Evolutionary conservation across 2,888 invertebrate species (phyloP), one percentile per base, ranked within the genome.

Genomic region (Allophyes oxyacanthae): DNA sequence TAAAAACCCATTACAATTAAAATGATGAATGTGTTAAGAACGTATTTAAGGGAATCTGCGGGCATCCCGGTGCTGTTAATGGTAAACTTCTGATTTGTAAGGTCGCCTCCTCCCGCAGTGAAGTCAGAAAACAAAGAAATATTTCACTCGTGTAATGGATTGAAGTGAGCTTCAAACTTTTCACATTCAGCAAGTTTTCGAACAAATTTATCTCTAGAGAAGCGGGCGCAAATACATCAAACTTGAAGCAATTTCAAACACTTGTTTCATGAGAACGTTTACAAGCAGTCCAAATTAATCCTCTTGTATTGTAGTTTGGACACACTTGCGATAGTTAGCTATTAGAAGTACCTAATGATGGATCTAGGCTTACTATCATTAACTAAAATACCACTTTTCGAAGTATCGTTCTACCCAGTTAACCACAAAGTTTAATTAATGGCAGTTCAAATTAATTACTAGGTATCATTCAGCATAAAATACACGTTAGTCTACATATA

Each of bases 141-240:
- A 94, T 94, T 92, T 94, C 90, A 93, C 88, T 90, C 89, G 88
- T 89, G 91, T 93, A 93, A 94, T 94, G 92, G 93, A 94, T 93
- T 92, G 94, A 92, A 94, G 92, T 92, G 88, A 90, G 90, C 90
- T 91, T 86, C 87, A 89, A 94, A 94, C 88, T 93, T 94, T 94
- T 91, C 91, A 89, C 93, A 93, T 93, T 93, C 91, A 89, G 85
- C 87, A 90, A 93, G 89, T 92, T 93, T 90, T 85, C 84, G 88
- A 92, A 91, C 91, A 91, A 93, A 93, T 93, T 93, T 92, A 93
- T 93, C 91, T 91, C 90, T 84, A 81, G 90, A 90, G 89, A 80
- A 90, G 84, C 86, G 83, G 80, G 87, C 86, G 87, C 88, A 90
- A 90, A 92, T 92, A 92, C 90, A 92, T 92, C 93, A 92, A 92